A percentile compares a stretch with the other conserved stretches of the same genome.
These are phyloP conservation scores for Eudasyphora cyanicolor DNA, from an alignment of 2,888 invertebrate species.

Conservation along the genomic window DNA sequence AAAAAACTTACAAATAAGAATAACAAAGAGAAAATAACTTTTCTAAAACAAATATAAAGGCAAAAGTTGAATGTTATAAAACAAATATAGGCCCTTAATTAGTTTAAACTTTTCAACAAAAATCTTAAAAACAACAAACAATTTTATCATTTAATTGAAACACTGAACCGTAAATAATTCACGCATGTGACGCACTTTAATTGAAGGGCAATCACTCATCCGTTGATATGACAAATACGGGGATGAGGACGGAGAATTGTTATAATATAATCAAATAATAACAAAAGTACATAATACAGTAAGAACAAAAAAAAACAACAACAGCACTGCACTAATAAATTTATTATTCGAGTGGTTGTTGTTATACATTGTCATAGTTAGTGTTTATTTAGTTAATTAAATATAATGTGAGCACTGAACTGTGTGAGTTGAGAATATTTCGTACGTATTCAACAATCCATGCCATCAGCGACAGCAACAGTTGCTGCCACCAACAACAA, in stretches of 20 bases:
- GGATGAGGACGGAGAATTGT: no score
- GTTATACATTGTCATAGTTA: neutral
- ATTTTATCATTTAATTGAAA: no score
- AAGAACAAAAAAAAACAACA: neutral
- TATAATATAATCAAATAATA: neutral
- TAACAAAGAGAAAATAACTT: neutral
- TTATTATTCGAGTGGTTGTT: neutral
- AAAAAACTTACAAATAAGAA: neutral
- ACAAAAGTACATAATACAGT: neutral
- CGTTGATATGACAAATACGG: no score
- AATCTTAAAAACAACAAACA: neutral
- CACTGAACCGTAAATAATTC: neutral
- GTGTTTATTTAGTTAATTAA: constrained; percentile 18
- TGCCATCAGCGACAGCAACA: neutral
- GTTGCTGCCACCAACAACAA: neutral
- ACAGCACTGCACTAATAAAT: neutral
- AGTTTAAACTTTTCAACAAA: neutral
- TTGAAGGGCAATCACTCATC: neutral
- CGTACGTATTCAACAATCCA: neutral
- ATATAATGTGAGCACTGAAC: constrained; percentile 11
- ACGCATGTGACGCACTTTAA: neutral
- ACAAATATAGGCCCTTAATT: neutral
- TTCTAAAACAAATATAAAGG: neutral
- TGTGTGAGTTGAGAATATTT: no score
- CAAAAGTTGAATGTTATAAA: neutral